Evolutionary conservation across 2,888 invertebrate species (phyloP), one percentile per base, ranked within the genome.

Genomic region (Netelia melanura): DNA sequence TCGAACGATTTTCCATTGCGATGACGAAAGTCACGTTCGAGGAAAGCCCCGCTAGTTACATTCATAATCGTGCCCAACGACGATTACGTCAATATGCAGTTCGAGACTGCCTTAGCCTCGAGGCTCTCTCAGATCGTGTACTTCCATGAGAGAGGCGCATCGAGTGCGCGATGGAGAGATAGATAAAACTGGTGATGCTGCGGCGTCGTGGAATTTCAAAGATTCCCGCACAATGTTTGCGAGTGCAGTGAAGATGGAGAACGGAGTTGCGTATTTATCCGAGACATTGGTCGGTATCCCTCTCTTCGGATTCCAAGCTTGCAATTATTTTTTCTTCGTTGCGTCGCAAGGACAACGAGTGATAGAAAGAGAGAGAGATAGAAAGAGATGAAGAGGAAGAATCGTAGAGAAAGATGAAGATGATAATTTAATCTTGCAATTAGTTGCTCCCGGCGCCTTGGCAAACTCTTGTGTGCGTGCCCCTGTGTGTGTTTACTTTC

Each of bases 341-440:
- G 44, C 68, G 67, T 30, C 72, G 81, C 81, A 71, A 83, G 71
- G 56, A 81, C 75, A 74, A 11, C 71, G 54, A 64, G 64, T 52
- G 10, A 14, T 62, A 72, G 43, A 64, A 21, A 72, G 23, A 25
- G 3, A 62, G 65, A 62, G 62, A 54, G 56, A 72, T 58, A 67
- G 76, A 74, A 71, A 48, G 65, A 79, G 65, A 80, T 17, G 17
- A 17, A 17, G 17, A 17, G 17, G 30, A 64, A 74, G 68, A 48
- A 21, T 48, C 65, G n/a, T 30, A 58, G 54, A n/a, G 56, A 3
- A 65, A 74, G 71, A 56, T 70, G 76, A 58, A 58, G 70, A 81
- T 43, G 76, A 70, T 83, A 79, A 86, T 86, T 86, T 75, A 86
- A 85, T 85, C 76, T 85, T 52, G 78, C 83, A 86, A 86, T 86